Percentiles rank a stretch among this genome's conserved stretches.
phyloP scores from a whole-genome alignment of 2,797 vertebrate species.

The Amniataba percoides region DNA sequence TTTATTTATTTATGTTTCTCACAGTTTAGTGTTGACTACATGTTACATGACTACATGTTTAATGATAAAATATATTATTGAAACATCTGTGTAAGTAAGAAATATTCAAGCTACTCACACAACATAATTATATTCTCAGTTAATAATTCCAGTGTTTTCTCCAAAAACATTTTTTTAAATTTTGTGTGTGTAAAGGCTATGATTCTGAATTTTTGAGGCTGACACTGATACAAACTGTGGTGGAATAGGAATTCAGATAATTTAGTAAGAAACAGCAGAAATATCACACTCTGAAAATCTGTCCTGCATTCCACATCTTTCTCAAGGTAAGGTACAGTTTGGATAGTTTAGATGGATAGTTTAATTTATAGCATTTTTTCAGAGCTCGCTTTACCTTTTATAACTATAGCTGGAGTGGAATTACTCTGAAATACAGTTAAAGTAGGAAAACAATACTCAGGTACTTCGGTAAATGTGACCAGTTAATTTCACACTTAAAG shows the following conservation, averaged over 20 bases:
- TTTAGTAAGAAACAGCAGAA: not conserved
- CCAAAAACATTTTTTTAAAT: not conserved
- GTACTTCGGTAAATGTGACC: not conserved
- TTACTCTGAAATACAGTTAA: not conserved
- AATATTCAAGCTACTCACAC: not conserved
- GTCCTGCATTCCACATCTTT: not conserved
- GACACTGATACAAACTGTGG: not conserved
- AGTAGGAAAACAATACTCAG: too few species aligned
- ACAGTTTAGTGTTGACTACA: not conserved
- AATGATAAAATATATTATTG: not conserved
- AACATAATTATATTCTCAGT: too few species aligned
- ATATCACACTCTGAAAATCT: not conserved
- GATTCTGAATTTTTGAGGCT: not conserved
- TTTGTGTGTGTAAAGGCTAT: not conserved
- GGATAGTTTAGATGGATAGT: not conserved
- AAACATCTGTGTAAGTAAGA: not conserved
- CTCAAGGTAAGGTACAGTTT: not conserved
- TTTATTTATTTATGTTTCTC: not conserved
- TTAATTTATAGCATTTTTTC: not conserved
- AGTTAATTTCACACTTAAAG: not conserved
- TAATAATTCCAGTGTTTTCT: not conserved
- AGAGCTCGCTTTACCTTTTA: not conserved
- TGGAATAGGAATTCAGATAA: not conserved
- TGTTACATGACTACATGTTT: not conserved
- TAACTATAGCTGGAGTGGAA: not conserved